Conservation (phyloP, 2,113 vertebrate genomes). For the Romanogobio albipinnatus region DNA sequence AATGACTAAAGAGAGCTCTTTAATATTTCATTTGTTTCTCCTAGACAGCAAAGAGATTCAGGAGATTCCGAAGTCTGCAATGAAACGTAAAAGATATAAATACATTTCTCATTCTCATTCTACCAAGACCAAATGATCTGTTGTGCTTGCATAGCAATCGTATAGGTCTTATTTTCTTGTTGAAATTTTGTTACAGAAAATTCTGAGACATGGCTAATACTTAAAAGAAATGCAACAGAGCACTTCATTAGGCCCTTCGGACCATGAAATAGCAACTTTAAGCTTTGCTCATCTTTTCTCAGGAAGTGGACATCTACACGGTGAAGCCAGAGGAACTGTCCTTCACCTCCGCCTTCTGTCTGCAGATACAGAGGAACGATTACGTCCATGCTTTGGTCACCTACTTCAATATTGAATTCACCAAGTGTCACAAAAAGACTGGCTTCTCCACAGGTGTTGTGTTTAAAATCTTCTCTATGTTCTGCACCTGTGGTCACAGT, state of each 20-base stretch:
- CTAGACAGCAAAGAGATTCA: neutral
- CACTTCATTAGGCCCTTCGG: neutral
- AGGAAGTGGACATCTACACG: conserved; percentile 98
- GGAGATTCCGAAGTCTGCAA: neutral
- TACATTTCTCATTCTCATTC: neutral
- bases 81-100: neutral
- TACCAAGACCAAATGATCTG: neutral
- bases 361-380: conserved; percentile 96
- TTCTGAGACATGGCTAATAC: neutral
- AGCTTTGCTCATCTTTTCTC: conserved; percentile 36
- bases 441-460: conserved; percentile 93
- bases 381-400: conserved; percentile 95
- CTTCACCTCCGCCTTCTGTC: conserved; percentile 93
- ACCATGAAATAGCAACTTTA: neutral
- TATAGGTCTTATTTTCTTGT: no score
- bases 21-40: neutral
- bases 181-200: no score
- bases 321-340: conserved; percentile 92
- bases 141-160: neutral
- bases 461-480: neutral
- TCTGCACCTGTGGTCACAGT: neutral
- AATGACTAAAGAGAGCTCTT: neutral
- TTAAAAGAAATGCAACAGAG: neutral
- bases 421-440: conserved; percentile 98
- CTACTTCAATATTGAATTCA: conserved; percentile 98